phyloP scores from a whole-genome alignment of 2,113 vertebrate genomes.

The Catharus fuscescens region DNA sequence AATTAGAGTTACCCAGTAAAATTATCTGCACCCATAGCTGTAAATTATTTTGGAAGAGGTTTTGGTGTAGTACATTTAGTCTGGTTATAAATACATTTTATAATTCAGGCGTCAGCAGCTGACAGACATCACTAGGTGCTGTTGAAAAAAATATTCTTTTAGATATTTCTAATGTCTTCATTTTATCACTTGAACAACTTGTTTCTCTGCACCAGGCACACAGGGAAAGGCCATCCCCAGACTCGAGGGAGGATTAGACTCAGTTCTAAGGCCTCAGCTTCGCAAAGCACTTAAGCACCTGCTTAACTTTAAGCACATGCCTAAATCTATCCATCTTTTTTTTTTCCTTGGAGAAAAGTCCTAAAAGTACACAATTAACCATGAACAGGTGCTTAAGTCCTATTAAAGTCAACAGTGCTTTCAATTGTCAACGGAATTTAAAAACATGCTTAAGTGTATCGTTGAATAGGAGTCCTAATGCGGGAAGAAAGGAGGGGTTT shows the following conservation, averaged over 20 bases:
- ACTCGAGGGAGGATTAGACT: background rate
- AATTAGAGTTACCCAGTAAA: background rate
- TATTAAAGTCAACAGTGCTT: conserved; percentile 67
- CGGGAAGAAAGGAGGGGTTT: conserved; percentile 35
- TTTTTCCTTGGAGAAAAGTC: conserved; percentile 1
- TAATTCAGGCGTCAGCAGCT: background rate
- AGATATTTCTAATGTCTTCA: background rate
- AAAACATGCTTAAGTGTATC: conserved; percentile 61
- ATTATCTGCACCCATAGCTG: background rate
- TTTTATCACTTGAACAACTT: background rate
- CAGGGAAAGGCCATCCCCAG: background rate
- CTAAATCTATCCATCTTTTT: background rate
- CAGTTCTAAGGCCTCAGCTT: background rate
- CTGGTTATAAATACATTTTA: background rate
- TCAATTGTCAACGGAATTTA: conserved; percentile 57
- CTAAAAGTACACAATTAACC: conserved; percentile 63
- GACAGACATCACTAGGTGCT: background rate
- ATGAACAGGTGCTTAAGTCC: conserved; percentile 66
- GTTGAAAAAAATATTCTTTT: background rate
- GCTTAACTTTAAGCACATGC: conserved; percentile 67
- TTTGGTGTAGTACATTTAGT: background rate
- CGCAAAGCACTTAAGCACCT: conserved; percentile 45
- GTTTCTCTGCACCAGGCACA: background rate
- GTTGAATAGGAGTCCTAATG: conserved; percentile 43
- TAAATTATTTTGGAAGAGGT: background rate